Conservation (phyloP, 2,888 invertebrate genomes). For the Alentia gelatinosa region DNA sequence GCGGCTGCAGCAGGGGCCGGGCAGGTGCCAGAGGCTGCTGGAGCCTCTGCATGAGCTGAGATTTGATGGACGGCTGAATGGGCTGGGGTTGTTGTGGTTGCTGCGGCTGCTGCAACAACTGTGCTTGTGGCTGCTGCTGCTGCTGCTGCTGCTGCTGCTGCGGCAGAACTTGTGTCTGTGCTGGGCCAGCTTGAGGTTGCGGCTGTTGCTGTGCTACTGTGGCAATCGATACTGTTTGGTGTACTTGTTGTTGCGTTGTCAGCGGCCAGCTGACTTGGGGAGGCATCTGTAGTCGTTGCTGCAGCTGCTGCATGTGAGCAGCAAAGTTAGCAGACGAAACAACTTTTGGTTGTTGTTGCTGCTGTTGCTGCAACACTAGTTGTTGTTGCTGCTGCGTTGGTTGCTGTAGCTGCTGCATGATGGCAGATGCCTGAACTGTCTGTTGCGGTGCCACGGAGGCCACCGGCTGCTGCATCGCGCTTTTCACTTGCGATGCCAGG, state of each 20-base stretch:
- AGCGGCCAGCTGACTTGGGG: constrained; percentile 41
- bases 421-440: constrained; percentile 49
- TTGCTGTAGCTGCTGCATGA: constrained; percentile 43
- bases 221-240: not conserved
- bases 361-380: constrained; percentile 30
- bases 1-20: constrained; percentile 22
- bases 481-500: constrained; percentile 13
- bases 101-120: not conserved
- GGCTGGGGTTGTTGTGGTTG: not conserved
- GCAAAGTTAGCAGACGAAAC: constrained; percentile 17
- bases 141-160: not conserved
- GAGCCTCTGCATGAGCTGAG: constrained; percentile 28
- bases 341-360: not conserved
- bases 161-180: not conserved
- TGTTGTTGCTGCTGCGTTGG: constrained; percentile 50
- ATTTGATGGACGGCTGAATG: constrained; percentile 46
- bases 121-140: not conserved
- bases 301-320: constrained; percentile 52
- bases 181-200: constrained; percentile 11
- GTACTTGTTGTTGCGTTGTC: not conserved
- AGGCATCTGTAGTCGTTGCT: constrained; percentile 32
- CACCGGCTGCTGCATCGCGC: constrained; percentile 8
- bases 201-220: constrained; percentile 20
- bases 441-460: constrained; percentile 33
- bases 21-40: constrained; percentile 5